Conservation (phyloP, 2,113 vertebrate species). For the Indicator maculatus region DNA sequence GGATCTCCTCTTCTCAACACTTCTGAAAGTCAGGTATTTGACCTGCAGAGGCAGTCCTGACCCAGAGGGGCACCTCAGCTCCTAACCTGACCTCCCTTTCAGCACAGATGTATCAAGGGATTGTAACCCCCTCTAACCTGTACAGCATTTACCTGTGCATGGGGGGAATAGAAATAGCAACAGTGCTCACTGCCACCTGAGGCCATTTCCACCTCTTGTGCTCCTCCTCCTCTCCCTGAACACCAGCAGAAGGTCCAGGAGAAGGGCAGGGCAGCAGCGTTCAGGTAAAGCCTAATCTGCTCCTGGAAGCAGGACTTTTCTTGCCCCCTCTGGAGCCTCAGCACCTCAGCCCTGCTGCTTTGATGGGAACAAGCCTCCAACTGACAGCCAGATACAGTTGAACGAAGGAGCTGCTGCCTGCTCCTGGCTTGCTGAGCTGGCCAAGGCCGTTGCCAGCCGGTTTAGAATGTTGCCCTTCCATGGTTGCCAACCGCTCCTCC, state of each 20-base stretch:
- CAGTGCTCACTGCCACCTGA: background rate
- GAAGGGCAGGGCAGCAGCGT: too few species aligned
- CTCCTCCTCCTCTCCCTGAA: background rate
- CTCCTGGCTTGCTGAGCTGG: conserved; percentile 69
- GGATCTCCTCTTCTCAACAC: background rate
- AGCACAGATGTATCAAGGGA: background rate
- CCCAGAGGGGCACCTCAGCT: too few species aligned
- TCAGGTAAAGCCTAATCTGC: background rate
- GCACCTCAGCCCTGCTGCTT: conserved; percentile 47
- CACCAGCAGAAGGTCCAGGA: too few species aligned
- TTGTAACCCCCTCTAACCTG: conserved; percentile 31
- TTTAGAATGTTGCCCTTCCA: conserved; percentile 64
- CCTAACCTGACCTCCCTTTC: background rate
- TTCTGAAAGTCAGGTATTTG: background rate
- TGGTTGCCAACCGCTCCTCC: conserved; percentile 60
- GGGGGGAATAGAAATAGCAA: conserved; percentile 45
- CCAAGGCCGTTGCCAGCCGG: conserved; percentile 64
- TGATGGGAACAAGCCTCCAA: conserved; percentile 55
- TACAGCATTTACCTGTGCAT: conserved; percentile 73
- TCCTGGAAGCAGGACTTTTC: conserved; percentile 11
- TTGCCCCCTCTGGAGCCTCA: background rate
- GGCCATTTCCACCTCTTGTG: background rate
- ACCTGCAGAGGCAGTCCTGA: background rate
- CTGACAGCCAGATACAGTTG: conserved; percentile 5
- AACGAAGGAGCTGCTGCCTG: conserved; percentile 67